Evolutionary conservation across 2,888 invertebrate species (phyloP).

Genomic region (Heliconius cydno): DNA sequence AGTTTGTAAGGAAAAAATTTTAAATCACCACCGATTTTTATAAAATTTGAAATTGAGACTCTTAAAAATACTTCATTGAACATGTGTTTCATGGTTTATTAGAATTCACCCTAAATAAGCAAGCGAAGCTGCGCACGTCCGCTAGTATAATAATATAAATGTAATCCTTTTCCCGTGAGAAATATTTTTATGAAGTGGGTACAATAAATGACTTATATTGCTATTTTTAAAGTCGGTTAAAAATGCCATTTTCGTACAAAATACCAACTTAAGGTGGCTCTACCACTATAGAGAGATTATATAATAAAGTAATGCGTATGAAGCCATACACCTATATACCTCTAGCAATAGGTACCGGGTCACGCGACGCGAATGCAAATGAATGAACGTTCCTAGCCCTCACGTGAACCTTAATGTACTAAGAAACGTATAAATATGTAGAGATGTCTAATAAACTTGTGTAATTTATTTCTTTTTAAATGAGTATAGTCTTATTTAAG

Average conservation of each 20-base stretch:
- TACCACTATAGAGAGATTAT: constrained; percentile 33
- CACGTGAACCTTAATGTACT: constrained; percentile 9
- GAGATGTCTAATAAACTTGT: constrained; percentile 13
- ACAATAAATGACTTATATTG: too few species aligned
- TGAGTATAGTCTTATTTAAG: not conserved
- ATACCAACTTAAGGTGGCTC: constrained; percentile 26
- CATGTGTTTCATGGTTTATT: too few species aligned
- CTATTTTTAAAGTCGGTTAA: not conserved
- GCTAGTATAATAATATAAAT: too few species aligned
- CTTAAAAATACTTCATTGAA: too few species aligned
- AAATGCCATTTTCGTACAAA: not conserved
- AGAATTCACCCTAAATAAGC: too few species aligned
- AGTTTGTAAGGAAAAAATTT: too few species aligned
- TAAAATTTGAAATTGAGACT: too few species aligned
- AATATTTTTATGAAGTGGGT: too few species aligned
- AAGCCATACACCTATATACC: constrained; percentile 31
- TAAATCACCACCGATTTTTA: too few species aligned
- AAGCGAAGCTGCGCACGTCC: too few species aligned
- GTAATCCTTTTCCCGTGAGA: too few species aligned
- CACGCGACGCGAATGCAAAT: constrained; percentile 42
- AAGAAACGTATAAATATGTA: constrained; percentile 16
- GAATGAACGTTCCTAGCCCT: not conserved
- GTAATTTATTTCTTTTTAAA: not conserved
- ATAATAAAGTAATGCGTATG: constrained; percentile 36
- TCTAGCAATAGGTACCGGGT: not conserved